Percentiles rank a stretch among this genome's conserved stretches.
Conservation (phyloP, 2,797 vertebrate species). For the Danio tinwini region DNA sequence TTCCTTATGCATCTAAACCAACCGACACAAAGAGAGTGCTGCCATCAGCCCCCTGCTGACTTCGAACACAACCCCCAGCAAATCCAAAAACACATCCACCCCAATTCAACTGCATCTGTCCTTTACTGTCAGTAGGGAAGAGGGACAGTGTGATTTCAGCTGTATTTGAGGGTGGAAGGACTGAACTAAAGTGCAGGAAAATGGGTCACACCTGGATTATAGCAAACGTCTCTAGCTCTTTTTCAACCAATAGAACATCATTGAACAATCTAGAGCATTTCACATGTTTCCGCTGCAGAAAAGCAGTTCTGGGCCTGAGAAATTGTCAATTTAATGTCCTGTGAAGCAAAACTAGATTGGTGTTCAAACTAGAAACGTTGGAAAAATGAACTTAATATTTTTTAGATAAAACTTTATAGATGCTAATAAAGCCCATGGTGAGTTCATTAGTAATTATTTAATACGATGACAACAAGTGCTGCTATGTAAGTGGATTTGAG, state of each 20-base stretch:
- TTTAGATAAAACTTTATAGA: neutral
- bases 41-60: slow-evolving; percentile 67
- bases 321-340: neutral
- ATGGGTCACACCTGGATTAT: slow-evolving; percentile 22
- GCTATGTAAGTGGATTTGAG: neutral
- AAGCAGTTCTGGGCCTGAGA: neutral
- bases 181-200: neutral
- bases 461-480: neutral
- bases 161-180: neutral
- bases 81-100: neutral
- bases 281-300: neutral
- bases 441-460: too few species aligned
- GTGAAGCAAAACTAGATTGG: neutral
- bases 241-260: neutral
- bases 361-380: neutral
- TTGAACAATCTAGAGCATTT: neutral
- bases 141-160: slow-evolving; percentile 24
- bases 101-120: slow-evolving; percentile 14
- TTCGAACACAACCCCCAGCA: slow-evolving; percentile 42
- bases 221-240: slow-evolving; percentile 8
- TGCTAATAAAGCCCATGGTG: neutral
- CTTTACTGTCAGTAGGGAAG: slow-evolving; percentile 1
- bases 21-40: slow-evolving; percentile 71
- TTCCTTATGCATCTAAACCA: slow-evolving; percentile 69
- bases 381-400: neutral